A percentile compares a stretch with the other conserved stretches of the same genome.
phyloP scores from a whole-genome alignment of 2,797 vertebrate genomes.

The Mallotus villosus region DNA sequence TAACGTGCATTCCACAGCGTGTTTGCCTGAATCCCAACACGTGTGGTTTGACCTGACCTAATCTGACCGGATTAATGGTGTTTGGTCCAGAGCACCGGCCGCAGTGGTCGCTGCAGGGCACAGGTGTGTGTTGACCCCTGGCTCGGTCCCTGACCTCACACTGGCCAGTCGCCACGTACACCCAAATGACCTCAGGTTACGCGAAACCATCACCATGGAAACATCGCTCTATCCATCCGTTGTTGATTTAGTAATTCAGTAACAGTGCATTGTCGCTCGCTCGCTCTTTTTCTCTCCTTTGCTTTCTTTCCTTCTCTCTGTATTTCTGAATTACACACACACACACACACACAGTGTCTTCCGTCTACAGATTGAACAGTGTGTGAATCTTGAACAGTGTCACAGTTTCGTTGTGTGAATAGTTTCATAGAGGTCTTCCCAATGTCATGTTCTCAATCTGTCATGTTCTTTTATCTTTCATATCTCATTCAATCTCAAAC shows the following conservation, averaged over 20 bases:
- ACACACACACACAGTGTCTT: neutral
- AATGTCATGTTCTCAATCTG: too few relatives aligned
- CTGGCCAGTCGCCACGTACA: neutral
- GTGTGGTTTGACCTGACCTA: constrained; percentile 51
- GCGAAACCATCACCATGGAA: neutral
- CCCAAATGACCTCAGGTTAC: too few relatives aligned
- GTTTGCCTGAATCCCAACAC: neutral
- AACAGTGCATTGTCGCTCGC: neutral
- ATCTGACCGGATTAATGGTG: constrained; percentile 51
- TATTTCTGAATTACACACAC: neutral
- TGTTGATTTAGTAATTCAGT: neutral
- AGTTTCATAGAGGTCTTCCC: too few relatives aligned
- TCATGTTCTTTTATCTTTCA: too few relatives aligned
- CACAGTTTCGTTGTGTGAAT: too few relatives aligned
- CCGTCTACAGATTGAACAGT: neutral
- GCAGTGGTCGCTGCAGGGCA: constrained; percentile 10
- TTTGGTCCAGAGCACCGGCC: constrained; percentile 34
- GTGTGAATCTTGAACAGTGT: too few relatives aligned
- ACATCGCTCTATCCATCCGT: neutral
- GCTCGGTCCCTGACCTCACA: constrained; percentile 28
- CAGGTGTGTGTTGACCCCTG: constrained; percentile 46
- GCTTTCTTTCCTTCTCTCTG: neutral
- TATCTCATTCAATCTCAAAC: too few relatives aligned
- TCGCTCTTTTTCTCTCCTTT: neutral
- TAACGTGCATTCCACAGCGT: neutral